A percentile compares a stretch with the other conserved stretches of the same genome.
Evolutionary conservation across 2,888 invertebrate genomes (phyloP).

Genomic region (Lycaena phlaeas): DNA sequence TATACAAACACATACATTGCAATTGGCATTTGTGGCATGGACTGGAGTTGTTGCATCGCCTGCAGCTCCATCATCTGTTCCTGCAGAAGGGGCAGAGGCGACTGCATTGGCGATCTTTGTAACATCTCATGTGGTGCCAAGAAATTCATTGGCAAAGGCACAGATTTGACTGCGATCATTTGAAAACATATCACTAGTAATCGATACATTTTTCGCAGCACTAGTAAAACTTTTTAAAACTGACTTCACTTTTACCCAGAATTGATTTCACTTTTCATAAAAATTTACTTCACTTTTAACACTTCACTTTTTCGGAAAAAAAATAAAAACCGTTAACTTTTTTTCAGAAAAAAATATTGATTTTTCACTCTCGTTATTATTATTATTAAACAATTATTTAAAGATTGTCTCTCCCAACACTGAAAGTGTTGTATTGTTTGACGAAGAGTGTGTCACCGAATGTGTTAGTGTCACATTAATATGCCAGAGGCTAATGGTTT

Average conservation of each 20-base stretch:
- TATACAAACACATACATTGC: neutral
- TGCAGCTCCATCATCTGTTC: conserved; percentile 29
- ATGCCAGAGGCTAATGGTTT: conserved; percentile 38
- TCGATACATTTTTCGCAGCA: neutral
- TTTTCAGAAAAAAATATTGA: too few relatives aligned
- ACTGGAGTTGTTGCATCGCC: conserved; percentile 31
- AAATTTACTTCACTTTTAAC: too few relatives aligned
- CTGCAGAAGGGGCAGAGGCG: conserved; percentile 27
- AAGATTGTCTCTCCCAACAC: neutral
- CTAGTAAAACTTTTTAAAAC: neutral
- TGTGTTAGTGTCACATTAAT: conserved; percentile 30
- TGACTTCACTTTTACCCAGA: too few relatives aligned
- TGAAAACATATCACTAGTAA: conserved; percentile 25
- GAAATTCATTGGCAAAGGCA: conserved; percentile 25
- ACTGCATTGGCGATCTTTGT: conserved; percentile 21
- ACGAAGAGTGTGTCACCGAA: conserved; percentile 14
- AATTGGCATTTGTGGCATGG: neutral
- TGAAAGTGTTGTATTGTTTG: conserved; percentile 7
- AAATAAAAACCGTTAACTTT: too few relatives aligned
- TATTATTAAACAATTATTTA: neutral
- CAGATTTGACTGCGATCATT: conserved; percentile 23
- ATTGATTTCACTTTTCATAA: too few relatives aligned
- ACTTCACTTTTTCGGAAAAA: too few relatives aligned
- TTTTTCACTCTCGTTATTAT: neutral
- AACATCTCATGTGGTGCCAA: conserved; percentile 13